These are phyloP conservation scores for Eupleurogrammus muticus DNA, from an alignment of 2,797 vertebrate species.

Conservation along the genomic window DNA sequence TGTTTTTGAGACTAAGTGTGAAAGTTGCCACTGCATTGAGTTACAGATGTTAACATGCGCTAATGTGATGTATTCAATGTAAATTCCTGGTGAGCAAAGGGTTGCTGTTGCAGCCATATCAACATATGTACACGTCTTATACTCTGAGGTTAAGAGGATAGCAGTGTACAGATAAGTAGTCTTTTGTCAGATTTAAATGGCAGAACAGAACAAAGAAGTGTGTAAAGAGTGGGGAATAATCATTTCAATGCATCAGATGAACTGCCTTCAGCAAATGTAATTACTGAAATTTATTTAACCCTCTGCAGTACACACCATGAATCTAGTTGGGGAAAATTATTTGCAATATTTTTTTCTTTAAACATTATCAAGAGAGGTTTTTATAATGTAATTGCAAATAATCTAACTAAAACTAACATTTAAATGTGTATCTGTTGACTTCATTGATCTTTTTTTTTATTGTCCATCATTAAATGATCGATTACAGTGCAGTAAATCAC, in stretches of 20 bases:
- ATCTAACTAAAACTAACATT: too few species aligned
- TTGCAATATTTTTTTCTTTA: too few species aligned
- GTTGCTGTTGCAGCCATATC: neutral
- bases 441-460: too few species aligned
- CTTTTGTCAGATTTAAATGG: neutral
- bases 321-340: too few species aligned
- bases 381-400: too few species aligned
- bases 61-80: slow-evolving; percentile 6
- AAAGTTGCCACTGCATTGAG: neutral
- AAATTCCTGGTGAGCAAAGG: neutral
- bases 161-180: neutral
- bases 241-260: slow-evolving; percentile 12
- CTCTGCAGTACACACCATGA: too few species aligned
- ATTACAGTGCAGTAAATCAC: too few species aligned
- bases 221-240: slow-evolving; percentile 2
- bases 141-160: neutral
- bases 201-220: neutral
- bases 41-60: neutral
- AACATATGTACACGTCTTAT: neutral
- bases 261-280: slow-evolving; percentile 7
- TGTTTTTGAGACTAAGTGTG: neutral
- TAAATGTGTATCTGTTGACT: too few species aligned
- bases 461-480: too few species aligned
- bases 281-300: slow-evolving; percentile 12
- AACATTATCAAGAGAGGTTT: too few species aligned